Conservation (phyloP, 2,888 invertebrate species). For the Parochlus steinenii region DNA sequence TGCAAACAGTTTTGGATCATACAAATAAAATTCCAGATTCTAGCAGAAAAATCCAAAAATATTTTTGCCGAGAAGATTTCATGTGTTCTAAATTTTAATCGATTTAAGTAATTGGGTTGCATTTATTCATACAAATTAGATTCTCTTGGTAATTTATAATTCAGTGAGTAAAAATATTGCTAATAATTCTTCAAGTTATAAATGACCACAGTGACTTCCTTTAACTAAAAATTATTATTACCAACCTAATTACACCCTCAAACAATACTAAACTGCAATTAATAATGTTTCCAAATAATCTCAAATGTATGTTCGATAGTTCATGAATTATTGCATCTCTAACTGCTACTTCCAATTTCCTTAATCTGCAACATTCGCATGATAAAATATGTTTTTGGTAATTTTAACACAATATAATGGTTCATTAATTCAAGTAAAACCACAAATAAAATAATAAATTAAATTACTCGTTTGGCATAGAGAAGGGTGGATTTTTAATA, state of each 20-base stretch:
- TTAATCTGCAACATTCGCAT: not conserved
- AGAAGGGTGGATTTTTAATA: slow-evolving; percentile 2
- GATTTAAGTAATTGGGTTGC: too few species aligned
- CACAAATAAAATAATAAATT: slow-evolving; percentile 12
- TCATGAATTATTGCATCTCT: not conserved
- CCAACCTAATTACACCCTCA: not conserved
- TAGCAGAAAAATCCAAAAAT: too few species aligned
- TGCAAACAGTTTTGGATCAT: too few species aligned
- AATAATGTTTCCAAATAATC: not conserved
- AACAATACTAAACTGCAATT: not conserved
- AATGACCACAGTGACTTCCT: too few species aligned
- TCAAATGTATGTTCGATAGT: not conserved
- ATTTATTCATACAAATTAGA: too few species aligned
- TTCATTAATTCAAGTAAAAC: slow-evolving; percentile 12
- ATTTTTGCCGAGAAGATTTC: too few species aligned
- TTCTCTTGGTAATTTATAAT: too few species aligned
- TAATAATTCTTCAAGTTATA: too few species aligned
- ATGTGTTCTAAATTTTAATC: too few species aligned
- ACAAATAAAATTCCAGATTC: too few species aligned
- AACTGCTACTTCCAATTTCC: not conserved
- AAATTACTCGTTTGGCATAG: slow-evolving; percentile 6
- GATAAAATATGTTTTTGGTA: slow-evolving; percentile 8
- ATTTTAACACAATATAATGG: slow-evolving; percentile 12
- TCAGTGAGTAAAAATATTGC: too few species aligned
- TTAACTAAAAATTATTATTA: not conserved